Evolutionary conservation across 2,113 vertebrate genomes (phyloP).

Genomic region (Upupa epops): DNA sequence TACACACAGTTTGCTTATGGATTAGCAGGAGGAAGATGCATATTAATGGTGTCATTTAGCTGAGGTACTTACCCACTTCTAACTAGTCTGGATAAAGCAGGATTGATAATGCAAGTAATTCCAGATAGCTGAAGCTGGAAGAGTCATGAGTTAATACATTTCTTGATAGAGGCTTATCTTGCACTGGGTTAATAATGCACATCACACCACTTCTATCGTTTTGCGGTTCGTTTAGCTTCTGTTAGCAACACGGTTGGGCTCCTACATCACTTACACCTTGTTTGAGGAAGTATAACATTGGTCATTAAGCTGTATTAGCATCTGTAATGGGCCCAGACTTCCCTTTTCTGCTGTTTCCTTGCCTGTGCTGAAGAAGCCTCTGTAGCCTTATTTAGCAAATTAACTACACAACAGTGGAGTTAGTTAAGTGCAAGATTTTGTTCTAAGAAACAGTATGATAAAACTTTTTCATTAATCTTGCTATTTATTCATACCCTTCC

Average conservation of each 20-base stretch:
- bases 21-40: background rate
- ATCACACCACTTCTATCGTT: background rate
- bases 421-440: background rate
- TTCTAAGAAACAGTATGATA: background rate
- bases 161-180: background rate
- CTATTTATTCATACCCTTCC: background rate
- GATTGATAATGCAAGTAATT: background rate
- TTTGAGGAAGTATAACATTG: background rate
- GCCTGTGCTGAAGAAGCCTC: background rate
- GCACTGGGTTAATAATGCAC: background rate
- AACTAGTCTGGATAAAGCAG: background rate
- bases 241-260: background rate
- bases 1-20: background rate
- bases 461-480: background rate
- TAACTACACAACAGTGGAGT: background rate
- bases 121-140: background rate
- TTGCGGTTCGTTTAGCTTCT: background rate
- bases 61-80: background rate
- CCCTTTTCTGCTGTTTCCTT: background rate
- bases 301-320: constrained; percentile 16
- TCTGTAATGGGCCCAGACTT: background rate
- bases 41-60: background rate
- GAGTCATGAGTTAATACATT: background rate
- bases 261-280: background rate
- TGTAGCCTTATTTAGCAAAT: background rate